Base-by-base conservation (phyloP, 1,140 invertebrate genomes). In the Camponotus vicinus region DNA sequence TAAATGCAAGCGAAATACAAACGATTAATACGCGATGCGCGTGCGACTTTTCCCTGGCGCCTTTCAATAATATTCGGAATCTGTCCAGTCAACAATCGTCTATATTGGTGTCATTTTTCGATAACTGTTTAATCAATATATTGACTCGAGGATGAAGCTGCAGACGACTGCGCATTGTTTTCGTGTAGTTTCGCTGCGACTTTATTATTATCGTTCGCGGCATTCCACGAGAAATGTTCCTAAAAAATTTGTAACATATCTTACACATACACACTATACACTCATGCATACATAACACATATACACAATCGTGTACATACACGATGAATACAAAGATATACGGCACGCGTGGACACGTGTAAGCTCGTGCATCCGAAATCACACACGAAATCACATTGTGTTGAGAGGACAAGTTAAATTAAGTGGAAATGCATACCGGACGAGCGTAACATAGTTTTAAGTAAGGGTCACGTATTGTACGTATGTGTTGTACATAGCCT, bases 401-500 rank as follows among this genome's bases (percentile, higher is more conserved):
- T 86, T 69, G 79, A 77, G 70, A 89, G 73, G 86, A 86, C 86
- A 86, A 85, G 89, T 89, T 86, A 83, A 90, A 89, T 91, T 85
- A 91, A 90, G 89, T 93, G 91, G 88, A 92, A 91, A 91, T 86
- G 90, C 91, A 90, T 93, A 93, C 91, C 89, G 88, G 87, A 91
- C 91, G 90, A 92, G 92, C 91, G 85, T 93, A 94, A 92, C 90
- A 92, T 94, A 94, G 92, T 92, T 92, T 93, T 95, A 95, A 95
- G 92, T 88, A 93, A 94, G 93, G 92, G 92, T 95, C 92, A 95
- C 93, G 94, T 95, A 95, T 95, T 95, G 94, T 94, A 95, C 93
- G 94, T 95, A 95, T 95, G 93, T 95, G 94, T 95, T 95, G 94
- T 95, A 95, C 91, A 95, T 95, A 95, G 94, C 92, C 93, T 95